phyloP scores from a whole-genome alignment of 2,888 invertebrate species.

The Pachliopta kotzebuea region DNA sequence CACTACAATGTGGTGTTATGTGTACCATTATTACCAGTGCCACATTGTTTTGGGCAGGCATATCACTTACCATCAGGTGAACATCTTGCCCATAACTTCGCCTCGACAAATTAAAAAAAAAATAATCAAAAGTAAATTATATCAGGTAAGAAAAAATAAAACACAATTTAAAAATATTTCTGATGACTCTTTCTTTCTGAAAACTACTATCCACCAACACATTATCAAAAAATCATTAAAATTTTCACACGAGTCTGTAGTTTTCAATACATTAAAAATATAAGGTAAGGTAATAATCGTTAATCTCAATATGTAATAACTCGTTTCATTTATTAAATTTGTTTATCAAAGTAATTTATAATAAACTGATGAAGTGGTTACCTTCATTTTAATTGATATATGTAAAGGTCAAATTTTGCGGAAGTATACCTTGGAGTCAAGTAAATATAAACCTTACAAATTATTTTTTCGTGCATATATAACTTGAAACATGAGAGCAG shows the following conservation, averaged over 20 bases:
- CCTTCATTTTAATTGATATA: background rate
- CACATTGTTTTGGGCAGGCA: too few relatives aligned
- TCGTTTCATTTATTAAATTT: background rate
- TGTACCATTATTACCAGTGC: too few relatives aligned
- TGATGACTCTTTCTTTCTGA: too few relatives aligned
- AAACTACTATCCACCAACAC: too few relatives aligned
- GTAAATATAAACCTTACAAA: conserved; percentile 1
- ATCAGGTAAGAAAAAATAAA: too few relatives aligned
- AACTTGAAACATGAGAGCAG: conserved; percentile 4
- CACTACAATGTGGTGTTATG: too few relatives aligned
- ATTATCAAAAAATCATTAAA: too few relatives aligned
- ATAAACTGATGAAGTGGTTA: background rate
- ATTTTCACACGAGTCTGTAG: background rate
- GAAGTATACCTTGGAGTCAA: conserved; percentile 7
- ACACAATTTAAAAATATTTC: too few relatives aligned
- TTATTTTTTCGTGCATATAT: conserved; percentile 6
- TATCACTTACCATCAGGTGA: too few relatives aligned
- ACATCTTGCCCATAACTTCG: too few relatives aligned
- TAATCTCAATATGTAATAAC: background rate
- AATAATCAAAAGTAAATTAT: too few relatives aligned
- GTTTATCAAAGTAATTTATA: background rate
- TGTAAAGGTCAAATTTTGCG: conserved; percentile 7
- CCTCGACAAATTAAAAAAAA: too few relatives aligned
- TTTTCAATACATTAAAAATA: background rate
- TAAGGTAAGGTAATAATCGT: background rate